phyloP scores from a whole-genome alignment of 1,140 invertebrate species.

The Scaptomyza pallida region DNA sequence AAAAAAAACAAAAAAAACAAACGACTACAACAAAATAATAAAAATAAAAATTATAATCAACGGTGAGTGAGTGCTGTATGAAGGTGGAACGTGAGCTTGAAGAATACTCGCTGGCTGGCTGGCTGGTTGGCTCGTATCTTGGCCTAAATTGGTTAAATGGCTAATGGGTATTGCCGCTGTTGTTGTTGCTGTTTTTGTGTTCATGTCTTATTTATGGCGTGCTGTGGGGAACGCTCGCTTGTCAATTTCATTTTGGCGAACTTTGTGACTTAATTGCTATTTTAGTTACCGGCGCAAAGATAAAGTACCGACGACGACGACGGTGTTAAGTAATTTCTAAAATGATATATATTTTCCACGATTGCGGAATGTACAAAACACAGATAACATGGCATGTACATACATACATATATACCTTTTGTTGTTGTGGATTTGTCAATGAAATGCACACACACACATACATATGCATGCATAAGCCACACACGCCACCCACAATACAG shows the following conservation, averaged over 20 bases:
- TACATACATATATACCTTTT: neutral
- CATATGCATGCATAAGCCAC: slow-evolving; percentile 29
- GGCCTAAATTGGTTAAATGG: slow-evolving; percentile 63
- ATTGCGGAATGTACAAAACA: slow-evolving; percentile 26
- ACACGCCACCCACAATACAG: slow-evolving; percentile 28
- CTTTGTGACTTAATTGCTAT: slow-evolving; percentile 54
- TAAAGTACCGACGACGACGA: slow-evolving; percentile 1
- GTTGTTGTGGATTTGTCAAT: slow-evolving; percentile 49
- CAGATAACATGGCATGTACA: slow-evolving; percentile 21
- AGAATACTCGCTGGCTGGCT: slow-evolving; percentile 24
- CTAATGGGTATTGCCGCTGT: slow-evolving; percentile 54
- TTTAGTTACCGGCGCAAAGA: slow-evolving; percentile 31
- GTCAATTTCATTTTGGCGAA: slow-evolving; percentile 44
- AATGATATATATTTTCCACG: slow-evolving; percentile 45
- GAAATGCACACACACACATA: slow-evolving; percentile 35
- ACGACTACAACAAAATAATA: slow-evolving; percentile 31
- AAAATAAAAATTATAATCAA: slow-evolving; percentile 62
- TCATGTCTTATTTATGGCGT: slow-evolving; percentile 42
- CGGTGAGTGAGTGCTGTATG: slow-evolving; percentile 33
- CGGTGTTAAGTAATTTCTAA: slow-evolving; percentile 44
- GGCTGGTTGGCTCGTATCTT: slow-evolving; percentile 41
- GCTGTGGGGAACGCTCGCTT: slow-evolving; percentile 27
- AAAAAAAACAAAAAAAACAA: slow-evolving; percentile 7
- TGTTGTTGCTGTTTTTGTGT: slow-evolving; percentile 11
- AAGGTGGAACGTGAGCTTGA: slow-evolving; percentile 27